Conservation (phyloP, 2,888 invertebrate genomes). For the Fragum whitleyi region DNA sequence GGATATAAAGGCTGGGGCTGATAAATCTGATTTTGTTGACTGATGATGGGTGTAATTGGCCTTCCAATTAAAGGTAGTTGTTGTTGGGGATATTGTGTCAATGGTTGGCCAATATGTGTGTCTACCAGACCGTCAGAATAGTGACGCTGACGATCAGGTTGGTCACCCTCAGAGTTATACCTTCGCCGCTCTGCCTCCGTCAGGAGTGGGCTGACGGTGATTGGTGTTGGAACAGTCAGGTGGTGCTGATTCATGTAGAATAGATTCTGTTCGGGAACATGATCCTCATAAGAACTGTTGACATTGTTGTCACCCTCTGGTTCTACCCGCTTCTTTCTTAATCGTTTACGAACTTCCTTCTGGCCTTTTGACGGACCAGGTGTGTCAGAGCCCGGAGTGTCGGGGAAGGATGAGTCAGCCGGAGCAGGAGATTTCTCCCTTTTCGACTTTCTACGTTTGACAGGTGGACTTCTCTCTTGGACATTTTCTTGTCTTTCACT, state of each 20-base stretch:
- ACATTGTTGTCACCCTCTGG: slow-evolving; percentile 57
- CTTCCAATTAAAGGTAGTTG: neutral
- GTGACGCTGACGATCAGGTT: slow-evolving; percentile 1
- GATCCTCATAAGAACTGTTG: slow-evolving; percentile 47
- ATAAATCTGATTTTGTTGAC: neutral
- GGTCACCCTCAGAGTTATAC: slow-evolving; percentile 47
- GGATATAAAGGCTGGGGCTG: slow-evolving; percentile 11
- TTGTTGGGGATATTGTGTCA: slow-evolving; percentile 20
- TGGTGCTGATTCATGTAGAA: slow-evolving; percentile 48
- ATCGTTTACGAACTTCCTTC: slow-evolving; percentile 26
- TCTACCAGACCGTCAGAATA: slow-evolving; percentile 38
- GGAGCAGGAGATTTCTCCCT: slow-evolving; percentile 24
- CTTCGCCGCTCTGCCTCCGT: slow-evolving; percentile 31
- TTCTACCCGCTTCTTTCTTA: slow-evolving; percentile 52
- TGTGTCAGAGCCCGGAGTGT: neutral
- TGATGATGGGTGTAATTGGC: neutral
- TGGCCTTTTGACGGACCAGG: slow-evolving; percentile 6
- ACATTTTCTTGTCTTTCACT: neutral
- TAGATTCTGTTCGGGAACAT: slow-evolving; percentile 22
- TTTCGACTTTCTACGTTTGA: slow-evolving; percentile 35
- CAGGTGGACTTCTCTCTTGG: neutral
- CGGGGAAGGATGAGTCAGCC: neutral
- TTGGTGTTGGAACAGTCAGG: slow-evolving; percentile 27
- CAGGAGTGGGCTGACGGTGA: neutral
- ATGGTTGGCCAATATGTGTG: slow-evolving; percentile 48